A percentile compares a stretch with the other conserved stretches of the same genome.
Evolutionary conservation across 2,888 invertebrate genomes (phyloP).

Genomic region (Plusia festucae): DNA sequence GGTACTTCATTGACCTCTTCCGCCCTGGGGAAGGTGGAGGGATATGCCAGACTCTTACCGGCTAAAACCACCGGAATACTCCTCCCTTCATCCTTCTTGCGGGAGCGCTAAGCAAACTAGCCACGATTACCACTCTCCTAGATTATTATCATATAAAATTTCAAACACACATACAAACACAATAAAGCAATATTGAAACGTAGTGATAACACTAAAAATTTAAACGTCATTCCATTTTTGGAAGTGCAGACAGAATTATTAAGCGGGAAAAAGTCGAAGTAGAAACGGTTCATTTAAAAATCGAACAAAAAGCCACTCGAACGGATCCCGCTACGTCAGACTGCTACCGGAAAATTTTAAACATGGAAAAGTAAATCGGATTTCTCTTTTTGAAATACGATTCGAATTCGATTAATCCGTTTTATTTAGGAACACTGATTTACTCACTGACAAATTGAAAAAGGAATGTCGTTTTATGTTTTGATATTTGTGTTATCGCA

Average conservation of each 20-base stretch:
- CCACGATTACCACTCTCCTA: no score
- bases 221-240: neutral
- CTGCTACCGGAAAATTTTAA: slow-evolving; percentile 5
- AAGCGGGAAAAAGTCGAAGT: neutral
- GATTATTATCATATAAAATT: no score
- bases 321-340: neutral
- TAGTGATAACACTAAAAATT: neutral
- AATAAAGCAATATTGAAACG: no score
- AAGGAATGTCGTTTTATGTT: neutral
- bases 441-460: neutral
- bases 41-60: no score
- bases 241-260: neutral
- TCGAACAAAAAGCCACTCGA: slow-evolving; percentile 3
- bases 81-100: no score
- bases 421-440: slow-evolving; percentile 1
- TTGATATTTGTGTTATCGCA: neutral
- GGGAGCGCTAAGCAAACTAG: no score
- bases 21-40: no score
- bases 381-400: slow-evolving; percentile 6
- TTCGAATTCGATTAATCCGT: slow-evolving; percentile 7
- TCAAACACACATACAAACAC: neutral
- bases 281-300: neutral
- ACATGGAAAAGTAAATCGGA: slow-evolving; percentile 9
- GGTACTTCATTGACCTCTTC: no score
- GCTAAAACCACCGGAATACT: no score